A percentile compares a stretch with the other conserved stretches of the same genome.
Evolutionary conservation across 2,113 vertebrate species (phyloP).

Genomic region (Accipiter cooperii): DNA sequence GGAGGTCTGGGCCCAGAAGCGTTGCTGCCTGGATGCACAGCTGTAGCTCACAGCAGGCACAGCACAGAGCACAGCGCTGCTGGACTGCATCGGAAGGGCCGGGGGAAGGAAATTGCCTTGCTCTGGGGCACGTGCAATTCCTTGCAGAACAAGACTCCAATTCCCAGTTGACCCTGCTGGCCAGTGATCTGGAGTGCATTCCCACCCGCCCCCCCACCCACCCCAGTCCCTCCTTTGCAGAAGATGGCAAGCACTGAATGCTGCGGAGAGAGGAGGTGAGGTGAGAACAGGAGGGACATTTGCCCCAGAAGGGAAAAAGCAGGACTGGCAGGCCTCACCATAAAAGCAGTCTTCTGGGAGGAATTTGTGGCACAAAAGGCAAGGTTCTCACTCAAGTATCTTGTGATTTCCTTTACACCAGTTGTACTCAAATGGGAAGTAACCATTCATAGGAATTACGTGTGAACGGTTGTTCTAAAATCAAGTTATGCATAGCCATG

Average conservation of each 20-base stretch:
- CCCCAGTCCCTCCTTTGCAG: not conserved
- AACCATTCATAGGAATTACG: not conserved
- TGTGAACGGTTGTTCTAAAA: not conserved
- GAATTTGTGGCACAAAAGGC: not conserved
- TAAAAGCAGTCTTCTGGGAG: not conserved
- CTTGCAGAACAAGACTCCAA: not conserved
- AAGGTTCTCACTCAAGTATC: not conserved
- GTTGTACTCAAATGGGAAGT: slow-evolving; percentile 8
- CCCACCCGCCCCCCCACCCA: no score
- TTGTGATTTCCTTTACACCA: slow-evolving; percentile 7
- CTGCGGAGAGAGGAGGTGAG: not conserved
- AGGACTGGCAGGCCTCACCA: not conserved
- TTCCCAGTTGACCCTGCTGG: not conserved
- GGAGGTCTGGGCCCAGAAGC: not conserved
- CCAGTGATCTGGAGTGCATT: accelerated
- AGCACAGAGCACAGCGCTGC: not conserved
- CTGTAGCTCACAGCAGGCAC: not conserved
- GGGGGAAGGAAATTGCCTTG: not conserved
- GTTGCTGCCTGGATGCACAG: not conserved
- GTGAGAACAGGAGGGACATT: not conserved
- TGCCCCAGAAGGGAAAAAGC: not conserved
- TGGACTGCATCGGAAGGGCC: accelerated
- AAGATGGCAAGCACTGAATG: not conserved
- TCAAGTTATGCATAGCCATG: not conserved
- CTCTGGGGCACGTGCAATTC: not conserved